Percentiles rank a stretch among this genome's conserved stretches.
Conservation (phyloP, 2,888 invertebrate genomes). For the Xanthorhoe designata region DNA sequence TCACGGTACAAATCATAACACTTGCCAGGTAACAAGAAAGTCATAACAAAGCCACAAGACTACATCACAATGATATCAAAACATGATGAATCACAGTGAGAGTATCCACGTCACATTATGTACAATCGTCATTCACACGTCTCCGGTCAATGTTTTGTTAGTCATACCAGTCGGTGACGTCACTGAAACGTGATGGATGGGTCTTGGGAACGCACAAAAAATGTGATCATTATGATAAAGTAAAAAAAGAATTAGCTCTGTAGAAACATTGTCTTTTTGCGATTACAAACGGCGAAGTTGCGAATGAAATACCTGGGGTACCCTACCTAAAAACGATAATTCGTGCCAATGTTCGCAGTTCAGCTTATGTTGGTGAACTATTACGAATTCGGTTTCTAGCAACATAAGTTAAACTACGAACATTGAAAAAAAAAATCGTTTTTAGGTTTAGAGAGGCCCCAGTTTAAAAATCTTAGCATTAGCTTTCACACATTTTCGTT, state of each 20-base stretch:
- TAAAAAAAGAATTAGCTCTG: neutral
- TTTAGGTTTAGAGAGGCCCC: too few relatives aligned
- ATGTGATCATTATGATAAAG: conserved; percentile 14
- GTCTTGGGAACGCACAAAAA: conserved; percentile 21
- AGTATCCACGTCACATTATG: conserved; percentile 7
- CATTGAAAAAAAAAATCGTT: too few relatives aligned
- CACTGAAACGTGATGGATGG: conserved; percentile 5
- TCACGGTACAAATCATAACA: conserved; percentile 19
- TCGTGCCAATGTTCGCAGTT: too few relatives aligned
- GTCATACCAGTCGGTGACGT: conserved; percentile 20
- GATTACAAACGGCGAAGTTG: too few relatives aligned
- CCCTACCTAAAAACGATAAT: too few relatives aligned
- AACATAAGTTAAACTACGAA: too few relatives aligned
- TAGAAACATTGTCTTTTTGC: too few relatives aligned
- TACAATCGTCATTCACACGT: conserved; percentile 21
- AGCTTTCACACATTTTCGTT: too few relatives aligned
- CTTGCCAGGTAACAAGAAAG: conserved; percentile 13
- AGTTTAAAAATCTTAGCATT: too few relatives aligned
- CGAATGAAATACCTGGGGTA: too few relatives aligned
- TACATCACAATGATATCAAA: conserved; percentile 17
- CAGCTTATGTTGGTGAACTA: too few relatives aligned
- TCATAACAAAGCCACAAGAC: conserved; percentile 11
- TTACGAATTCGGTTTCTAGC: too few relatives aligned
- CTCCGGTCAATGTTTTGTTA: conserved; percentile 27
- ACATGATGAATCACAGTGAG: conserved; percentile 23